These are phyloP conservation scores for Caenorhabditis becei DNA, from an alignment of 2,888 invertebrate species.

Conservation along the genomic window DNA sequence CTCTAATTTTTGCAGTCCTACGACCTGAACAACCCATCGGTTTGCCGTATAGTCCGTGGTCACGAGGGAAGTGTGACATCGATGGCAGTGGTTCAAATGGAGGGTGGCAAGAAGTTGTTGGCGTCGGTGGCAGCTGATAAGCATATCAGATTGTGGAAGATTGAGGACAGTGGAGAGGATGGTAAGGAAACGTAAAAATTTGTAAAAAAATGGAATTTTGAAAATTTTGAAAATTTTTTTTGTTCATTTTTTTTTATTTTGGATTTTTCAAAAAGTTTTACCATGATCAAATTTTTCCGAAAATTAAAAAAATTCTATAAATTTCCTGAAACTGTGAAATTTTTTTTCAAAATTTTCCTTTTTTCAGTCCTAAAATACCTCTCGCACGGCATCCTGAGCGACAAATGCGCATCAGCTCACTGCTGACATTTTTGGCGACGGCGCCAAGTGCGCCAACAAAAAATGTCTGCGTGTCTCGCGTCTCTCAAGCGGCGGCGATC, in stretches of 20 bases:
- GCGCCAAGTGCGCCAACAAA: too few species aligned
- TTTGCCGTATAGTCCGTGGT: constrained; percentile 72
- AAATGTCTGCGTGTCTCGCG: too few species aligned
- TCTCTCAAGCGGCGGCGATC: too few species aligned
- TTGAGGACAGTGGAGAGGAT: constrained; percentile 81
- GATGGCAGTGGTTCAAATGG: constrained; percentile 75
- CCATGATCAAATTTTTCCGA: too few species aligned
- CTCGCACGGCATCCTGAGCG: too few species aligned
- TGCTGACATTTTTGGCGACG: too few species aligned
- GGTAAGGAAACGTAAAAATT: constrained; percentile 20
- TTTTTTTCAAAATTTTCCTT: neutral
- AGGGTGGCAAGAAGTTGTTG: constrained; percentile 79
- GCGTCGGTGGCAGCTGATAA: constrained; percentile 82
- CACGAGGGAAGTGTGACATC: constrained; percentile 80
- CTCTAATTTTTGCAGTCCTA: constrained; percentile 71
- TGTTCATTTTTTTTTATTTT: neutral
- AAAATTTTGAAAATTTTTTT: neutral
- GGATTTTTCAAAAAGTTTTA: neutral
- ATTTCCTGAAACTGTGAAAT: neutral
- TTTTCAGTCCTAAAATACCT: constrained; percentile 36
- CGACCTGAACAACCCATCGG: constrained; percentile 68
- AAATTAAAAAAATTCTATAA: too few species aligned
- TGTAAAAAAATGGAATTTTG: neutral
- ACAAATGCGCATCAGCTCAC: too few species aligned
- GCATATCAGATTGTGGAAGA: constrained; percentile 82